These are phyloP conservation scores for Gallinago media DNA, from an alignment of 2,113 vertebrate genomes.

Conservation along the genomic window DNA sequence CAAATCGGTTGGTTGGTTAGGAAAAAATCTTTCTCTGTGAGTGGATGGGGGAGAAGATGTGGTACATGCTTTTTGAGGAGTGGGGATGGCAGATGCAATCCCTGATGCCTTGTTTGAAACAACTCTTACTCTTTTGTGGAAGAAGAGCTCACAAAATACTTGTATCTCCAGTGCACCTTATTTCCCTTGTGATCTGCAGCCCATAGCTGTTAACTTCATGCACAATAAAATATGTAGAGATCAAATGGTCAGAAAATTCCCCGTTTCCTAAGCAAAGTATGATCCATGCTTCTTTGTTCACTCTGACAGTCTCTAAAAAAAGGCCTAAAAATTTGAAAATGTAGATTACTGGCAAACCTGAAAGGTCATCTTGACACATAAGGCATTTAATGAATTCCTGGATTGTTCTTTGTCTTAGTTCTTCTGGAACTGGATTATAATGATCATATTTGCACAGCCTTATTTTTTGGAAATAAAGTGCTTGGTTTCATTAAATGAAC, in stretches of 20 bases:
- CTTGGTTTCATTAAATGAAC: slow-evolving; percentile 14
- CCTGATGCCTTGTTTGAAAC: not conserved
- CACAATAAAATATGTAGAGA: not conserved
- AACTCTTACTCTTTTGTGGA: not conserved
- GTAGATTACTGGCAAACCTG: slow-evolving; percentile 14
- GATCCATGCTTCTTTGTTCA: not conserved
- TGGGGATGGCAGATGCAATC: not conserved
- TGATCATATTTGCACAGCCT: not conserved
- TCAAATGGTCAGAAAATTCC: not conserved
- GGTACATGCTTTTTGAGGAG: fast-evolving
- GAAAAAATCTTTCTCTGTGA: not conserved
- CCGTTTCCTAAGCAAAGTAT: not conserved
- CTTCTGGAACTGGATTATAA: slow-evolving; percentile 32
- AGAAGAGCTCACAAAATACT: not conserved
- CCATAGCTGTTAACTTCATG: not conserved
- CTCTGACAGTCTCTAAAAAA: not conserved
- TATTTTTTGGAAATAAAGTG: not conserved
- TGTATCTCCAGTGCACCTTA: not conserved
- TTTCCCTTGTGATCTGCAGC: not conserved
- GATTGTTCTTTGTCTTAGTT: slow-evolving; percentile 27
- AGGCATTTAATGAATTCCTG: slow-evolving; percentile 32
- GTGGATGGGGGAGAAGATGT: not conserved
- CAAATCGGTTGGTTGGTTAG: not conserved
- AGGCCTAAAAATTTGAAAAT: slow-evolving; percentile 6
- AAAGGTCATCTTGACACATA: slow-evolving; percentile 50